Conservation (phyloP, 2,888 invertebrate species). For the Alloplasta piceator region DNA sequence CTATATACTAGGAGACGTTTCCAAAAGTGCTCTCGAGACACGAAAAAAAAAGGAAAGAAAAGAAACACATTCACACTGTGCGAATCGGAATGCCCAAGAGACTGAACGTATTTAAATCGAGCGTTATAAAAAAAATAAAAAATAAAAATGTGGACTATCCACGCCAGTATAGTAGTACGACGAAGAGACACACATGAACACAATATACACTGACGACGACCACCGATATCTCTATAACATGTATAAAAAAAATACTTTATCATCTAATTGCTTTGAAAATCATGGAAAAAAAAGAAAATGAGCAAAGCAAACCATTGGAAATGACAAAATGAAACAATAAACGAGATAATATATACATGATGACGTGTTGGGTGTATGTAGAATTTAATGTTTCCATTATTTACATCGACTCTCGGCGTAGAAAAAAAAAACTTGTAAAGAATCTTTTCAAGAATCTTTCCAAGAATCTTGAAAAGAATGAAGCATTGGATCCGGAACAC, state of each 20-base stretch:
- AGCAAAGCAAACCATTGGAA: conserved; percentile 52
- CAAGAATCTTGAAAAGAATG: too few relatives aligned
- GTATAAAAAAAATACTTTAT: conserved; percentile 55
- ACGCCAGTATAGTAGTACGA: conserved; percentile 46
- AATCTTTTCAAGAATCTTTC: too few relatives aligned
- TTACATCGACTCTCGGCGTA: conserved; percentile 13
- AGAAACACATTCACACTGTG: conserved; percentile 23
- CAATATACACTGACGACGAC: conserved; percentile 51
- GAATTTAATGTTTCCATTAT: conserved; percentile 54
- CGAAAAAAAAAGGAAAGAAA: conserved; percentile 4
- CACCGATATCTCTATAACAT: conserved; percentile 59
- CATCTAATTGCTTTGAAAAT: conserved; percentile 44
- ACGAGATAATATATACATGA: conserved; percentile 59
- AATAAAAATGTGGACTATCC: conserved; percentile 46
- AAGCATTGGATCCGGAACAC: too few relatives aligned
- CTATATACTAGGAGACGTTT: conserved; percentile 36
- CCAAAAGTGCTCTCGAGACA: conserved; percentile 31
- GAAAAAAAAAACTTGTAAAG: too few relatives aligned
- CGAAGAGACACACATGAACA: conserved; percentile 38
- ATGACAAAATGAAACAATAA: conserved; percentile 59
- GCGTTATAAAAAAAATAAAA: conserved; percentile 39
- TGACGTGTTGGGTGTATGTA: conserved; percentile 51
- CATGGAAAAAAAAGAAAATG: conserved; percentile 29
- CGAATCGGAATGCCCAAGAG: conserved; percentile 62
- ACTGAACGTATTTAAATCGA: conserved; percentile 62